Percentiles rank a stretch among this genome's conserved stretches.
These are phyloP conservation scores for Drosophila leonis DNA, from an alignment of 2,888 invertebrate genomes.

Conservation along the genomic window DNA sequence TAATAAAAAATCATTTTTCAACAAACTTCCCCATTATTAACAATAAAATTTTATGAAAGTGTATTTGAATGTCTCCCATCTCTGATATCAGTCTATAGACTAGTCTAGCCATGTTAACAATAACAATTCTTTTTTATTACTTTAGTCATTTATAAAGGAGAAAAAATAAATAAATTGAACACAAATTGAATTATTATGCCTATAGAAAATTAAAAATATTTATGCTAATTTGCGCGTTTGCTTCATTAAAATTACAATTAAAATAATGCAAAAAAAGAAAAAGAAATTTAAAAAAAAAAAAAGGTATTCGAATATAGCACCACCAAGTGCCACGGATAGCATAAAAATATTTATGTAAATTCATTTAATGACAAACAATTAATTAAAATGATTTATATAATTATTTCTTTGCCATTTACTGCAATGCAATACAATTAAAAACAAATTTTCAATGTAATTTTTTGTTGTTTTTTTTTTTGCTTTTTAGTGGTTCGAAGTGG, in stretches of 20 bases:
- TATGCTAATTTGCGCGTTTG: slow-evolving; percentile 73
- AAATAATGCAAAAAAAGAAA: slow-evolving; percentile 32
- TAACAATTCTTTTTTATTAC: not conserved
- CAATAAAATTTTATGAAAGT: not conserved
- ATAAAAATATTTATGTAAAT: slow-evolving; percentile 76
- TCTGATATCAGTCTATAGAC: not conserved
- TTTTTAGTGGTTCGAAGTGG: slow-evolving; percentile 1
- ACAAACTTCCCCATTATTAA: no score
- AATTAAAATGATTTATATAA: slow-evolving; percentile 77
- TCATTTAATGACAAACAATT: slow-evolving; percentile 80
- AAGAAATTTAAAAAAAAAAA: slow-evolving; percentile 1
- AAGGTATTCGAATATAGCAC: slow-evolving; percentile 1
- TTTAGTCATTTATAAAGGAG: slow-evolving; percentile 13
- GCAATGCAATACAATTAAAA: slow-evolving; percentile 61
- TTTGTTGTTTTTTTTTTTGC: slow-evolving; percentile 1
- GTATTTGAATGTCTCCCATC: slow-evolving; percentile 14
- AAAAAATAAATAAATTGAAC: not conserved
- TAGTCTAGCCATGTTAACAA: slow-evolving; percentile 26
- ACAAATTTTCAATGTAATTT: slow-evolving; percentile 40
- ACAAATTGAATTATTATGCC: slow-evolving; percentile 56
- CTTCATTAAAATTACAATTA: slow-evolving; percentile 72
- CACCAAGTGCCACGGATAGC: slow-evolving; percentile 10
- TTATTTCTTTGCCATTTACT: slow-evolving; percentile 65
- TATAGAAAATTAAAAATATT: slow-evolving; percentile 53
- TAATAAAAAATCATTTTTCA: no score